Conservation (phyloP, 2,888 invertebrate species). For the Yponomeuta plumbellus region DNA sequence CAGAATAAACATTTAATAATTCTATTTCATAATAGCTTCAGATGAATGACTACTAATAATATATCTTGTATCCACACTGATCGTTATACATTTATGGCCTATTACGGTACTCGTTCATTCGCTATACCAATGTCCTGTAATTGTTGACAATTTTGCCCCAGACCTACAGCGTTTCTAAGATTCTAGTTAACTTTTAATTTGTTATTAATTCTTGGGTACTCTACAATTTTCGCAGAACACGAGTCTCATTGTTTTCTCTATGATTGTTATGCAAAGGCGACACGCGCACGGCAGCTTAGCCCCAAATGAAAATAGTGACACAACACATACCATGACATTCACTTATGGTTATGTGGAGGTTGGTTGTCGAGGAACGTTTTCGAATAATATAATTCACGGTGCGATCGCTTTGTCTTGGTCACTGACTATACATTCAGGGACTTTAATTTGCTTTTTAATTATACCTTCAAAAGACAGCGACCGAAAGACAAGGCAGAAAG, state of each 20-base stretch:
- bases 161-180: not conserved
- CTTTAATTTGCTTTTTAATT: not conserved
- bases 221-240: constrained; percentile 26
- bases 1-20: not conserved
- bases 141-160: not conserved
- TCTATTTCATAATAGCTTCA: not conserved
- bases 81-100: not conserved
- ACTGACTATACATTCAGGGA: not conserved
- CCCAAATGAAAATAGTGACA: not conserved
- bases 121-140: not conserved
- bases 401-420: too few relatives aligned
- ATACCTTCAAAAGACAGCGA: not conserved
- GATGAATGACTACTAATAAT: not conserved
- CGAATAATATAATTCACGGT: not conserved
- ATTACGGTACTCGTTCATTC: not conserved
- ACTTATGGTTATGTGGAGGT: constrained; percentile 2
- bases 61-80: not conserved
- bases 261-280: constrained; percentile 54
- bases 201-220: not conserved
- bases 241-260: constrained; percentile 35
- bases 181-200: not conserved
- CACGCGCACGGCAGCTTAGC: constrained; percentile 33
- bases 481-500: constrained; percentile 27
- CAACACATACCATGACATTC: not conserved
- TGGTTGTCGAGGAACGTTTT: not conserved